These are phyloP conservation scores for Microtus pennsylvanicus DNA, from an alignment of 2,113 vertebrate species.

Conservation along the genomic window DNA sequence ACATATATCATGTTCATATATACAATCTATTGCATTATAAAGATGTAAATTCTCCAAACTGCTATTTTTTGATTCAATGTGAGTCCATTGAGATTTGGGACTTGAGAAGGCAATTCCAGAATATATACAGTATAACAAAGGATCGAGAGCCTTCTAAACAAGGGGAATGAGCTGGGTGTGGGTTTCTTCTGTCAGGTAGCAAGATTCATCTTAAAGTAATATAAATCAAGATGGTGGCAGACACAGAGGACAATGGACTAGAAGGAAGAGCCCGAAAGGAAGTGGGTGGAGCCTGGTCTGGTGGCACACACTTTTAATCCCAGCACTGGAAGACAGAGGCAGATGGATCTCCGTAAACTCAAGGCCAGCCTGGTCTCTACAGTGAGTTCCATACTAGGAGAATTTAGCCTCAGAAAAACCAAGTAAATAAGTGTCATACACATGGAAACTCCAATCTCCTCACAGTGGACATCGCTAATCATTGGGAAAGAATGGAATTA, in stretches of 20 bases:
- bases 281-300: background rate
- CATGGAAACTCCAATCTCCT: background rate
- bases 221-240: slow-evolving; percentile 19
- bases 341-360: background rate
- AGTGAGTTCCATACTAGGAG: background rate
- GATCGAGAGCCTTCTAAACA: background rate
- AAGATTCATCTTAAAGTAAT: slow-evolving; percentile 14
- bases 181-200: background rate
- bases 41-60: slow-evolving; percentile 41
- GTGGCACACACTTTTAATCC: background rate
- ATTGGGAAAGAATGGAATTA: background rate
- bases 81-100: slow-evolving; percentile 41
- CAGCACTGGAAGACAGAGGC: background rate
- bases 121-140: slow-evolving; percentile 11
- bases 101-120: slow-evolving; percentile 20
- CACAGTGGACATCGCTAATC: background rate
- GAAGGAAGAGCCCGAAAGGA: slow-evolving; percentile 3
- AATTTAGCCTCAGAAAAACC: background rate
- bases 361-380: background rate
- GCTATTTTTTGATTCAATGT: background rate
- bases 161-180: background rate
- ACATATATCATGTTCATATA: slow-evolving; percentile 35
- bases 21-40: slow-evolving; percentile 49
- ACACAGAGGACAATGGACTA: background rate
- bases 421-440: background rate